Percentiles rank a stretch among this genome's conserved stretches.
Evolutionary conservation across 2,888 invertebrate genomes (phyloP).

Genomic region (Brachyopa scutellaris): DNA sequence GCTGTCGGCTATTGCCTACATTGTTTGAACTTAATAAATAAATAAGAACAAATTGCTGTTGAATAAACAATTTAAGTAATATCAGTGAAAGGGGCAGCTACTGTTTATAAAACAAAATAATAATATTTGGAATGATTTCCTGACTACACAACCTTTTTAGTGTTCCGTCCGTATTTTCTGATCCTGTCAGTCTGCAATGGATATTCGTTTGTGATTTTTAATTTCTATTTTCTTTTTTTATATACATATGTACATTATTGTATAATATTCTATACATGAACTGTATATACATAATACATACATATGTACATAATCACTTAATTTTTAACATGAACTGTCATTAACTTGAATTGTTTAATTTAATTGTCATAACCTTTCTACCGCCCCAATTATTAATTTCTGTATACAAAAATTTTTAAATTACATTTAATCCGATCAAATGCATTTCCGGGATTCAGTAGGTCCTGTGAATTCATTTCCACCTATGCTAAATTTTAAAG

Average conservation of each 20-base stretch:
- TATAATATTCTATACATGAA: too few species aligned
- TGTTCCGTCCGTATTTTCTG: too few species aligned
- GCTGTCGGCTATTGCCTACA: slow-evolving; percentile 16
- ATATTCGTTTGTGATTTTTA: slow-evolving; percentile 52
- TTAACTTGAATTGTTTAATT: slow-evolving; percentile 15
- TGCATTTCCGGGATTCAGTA: too few species aligned
- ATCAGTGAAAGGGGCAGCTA: neutral
- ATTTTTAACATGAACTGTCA: slow-evolving; percentile 14
- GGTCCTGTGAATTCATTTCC: too few species aligned
- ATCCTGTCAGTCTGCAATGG: neutral
- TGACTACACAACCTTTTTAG: neutral
- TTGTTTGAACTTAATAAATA: slow-evolving; percentile 40
- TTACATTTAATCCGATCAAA: slow-evolving; percentile 20
- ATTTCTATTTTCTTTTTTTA: too few species aligned
- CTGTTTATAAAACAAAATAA: too few species aligned
- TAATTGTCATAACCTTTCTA: slow-evolving; percentile 44
- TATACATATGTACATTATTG: too few species aligned
- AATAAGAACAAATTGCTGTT: slow-evolving; percentile 43
- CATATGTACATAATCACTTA: slow-evolving; percentile 17
- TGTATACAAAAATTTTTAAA: slow-evolving; percentile 33
- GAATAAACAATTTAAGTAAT: slow-evolving; percentile 46
- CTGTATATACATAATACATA: too few species aligned
- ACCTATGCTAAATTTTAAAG: too few species aligned
- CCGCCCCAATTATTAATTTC: slow-evolving; percentile 15
- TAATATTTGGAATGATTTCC: neutral